Evolutionary conservation across 1,140 invertebrate genomes (phyloP).

Genomic region (Orius insidiosus): DNA sequence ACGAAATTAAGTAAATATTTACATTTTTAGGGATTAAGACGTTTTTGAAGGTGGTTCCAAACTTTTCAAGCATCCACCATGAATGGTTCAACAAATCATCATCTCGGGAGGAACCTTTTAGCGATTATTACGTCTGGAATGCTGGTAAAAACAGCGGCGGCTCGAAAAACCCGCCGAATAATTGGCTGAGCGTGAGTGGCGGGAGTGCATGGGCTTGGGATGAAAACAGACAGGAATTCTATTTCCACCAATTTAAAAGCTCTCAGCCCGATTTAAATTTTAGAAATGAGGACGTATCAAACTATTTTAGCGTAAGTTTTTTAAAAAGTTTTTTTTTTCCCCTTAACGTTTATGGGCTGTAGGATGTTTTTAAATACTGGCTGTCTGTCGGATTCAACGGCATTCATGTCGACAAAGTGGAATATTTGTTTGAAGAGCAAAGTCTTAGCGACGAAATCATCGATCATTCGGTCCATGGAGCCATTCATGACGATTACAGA

Average conservation of each 20-base stretch:
- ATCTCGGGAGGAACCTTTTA: conserved; percentile 36
- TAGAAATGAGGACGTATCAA: conserved; percentile 35
- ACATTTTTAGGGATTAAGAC: conserved; percentile 46
- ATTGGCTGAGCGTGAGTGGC: conserved; percentile 46
- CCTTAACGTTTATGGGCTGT: background rate
- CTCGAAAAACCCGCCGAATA: conserved; percentile 28
- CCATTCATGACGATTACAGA: conserved; percentile 25
- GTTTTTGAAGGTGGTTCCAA: conserved; percentile 70
- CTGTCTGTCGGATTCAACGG: conserved; percentile 47
- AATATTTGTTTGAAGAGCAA: conserved; percentile 29
- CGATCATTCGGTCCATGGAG: conserved; percentile 11
- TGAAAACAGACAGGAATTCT: conserved; percentile 46
- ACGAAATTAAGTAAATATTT: conserved; percentile 7
- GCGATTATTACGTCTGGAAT: conserved; percentile 63
- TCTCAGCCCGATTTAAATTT: conserved; percentile 64
- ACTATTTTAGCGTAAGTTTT: conserved; percentile 39
- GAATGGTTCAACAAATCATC: conserved; percentile 58
- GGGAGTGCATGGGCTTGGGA: conserved; percentile 56
- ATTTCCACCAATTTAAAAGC: conserved; percentile 50
- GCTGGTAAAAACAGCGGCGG: conserved; percentile 32
- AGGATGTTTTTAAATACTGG: conserved; percentile 40
- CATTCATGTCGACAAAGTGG: conserved; percentile 45
- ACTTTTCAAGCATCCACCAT: conserved; percentile 63
- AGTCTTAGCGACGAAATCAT: conserved; percentile 24
- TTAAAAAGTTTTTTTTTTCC: background rate